A percentile compares a stretch with the other conserved stretches of the same genome.
phyloP scores from a whole-genome alignment of 2,797 vertebrate genomes.

The Aulostomus chinensis region DNA sequence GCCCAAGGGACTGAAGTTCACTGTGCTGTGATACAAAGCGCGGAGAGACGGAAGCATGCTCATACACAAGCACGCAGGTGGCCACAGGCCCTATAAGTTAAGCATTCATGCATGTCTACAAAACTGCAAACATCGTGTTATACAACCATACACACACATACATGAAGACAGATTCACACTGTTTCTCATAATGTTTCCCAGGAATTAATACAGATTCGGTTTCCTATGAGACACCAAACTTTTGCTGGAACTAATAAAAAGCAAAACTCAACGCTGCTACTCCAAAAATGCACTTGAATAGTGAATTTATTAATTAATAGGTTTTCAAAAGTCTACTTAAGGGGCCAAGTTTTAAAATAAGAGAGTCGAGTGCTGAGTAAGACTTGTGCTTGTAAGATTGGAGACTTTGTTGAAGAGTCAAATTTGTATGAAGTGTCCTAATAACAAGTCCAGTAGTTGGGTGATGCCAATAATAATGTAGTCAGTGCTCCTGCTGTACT shows the following conservation, averaged over 20 bases:
- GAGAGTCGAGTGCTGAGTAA: slow-evolving; percentile 21
- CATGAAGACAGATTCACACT: neutral
- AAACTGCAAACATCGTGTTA: slow-evolving; percentile 2
- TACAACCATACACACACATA: neutral
- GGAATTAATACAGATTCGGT: too few relatives aligned
- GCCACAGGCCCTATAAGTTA: slow-evolving; percentile 5
- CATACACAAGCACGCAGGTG: slow-evolving; percentile 14
- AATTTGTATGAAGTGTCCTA: slow-evolving; percentile 59
- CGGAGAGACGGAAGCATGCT: slow-evolving; percentile 19
- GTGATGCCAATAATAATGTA: slow-evolving; percentile 66
- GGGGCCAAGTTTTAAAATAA: slow-evolving; percentile 36
- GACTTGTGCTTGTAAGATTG: slow-evolving; percentile 22
- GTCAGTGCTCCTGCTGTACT: slow-evolving; percentile 47
- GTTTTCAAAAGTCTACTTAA: slow-evolving; percentile 1
- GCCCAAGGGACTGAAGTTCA: slow-evolving; percentile 71
- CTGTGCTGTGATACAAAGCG: slow-evolving; percentile 68
- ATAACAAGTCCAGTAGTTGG: slow-evolving; percentile 54
- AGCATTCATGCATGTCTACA: neutral
- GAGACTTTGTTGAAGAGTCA: slow-evolving; percentile 41
- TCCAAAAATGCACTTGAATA: too few relatives aligned
- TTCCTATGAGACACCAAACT: too few relatives aligned
- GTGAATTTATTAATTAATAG: too few relatives aligned
- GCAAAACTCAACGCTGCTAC: too few relatives aligned
- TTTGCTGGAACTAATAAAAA: too few relatives aligned
- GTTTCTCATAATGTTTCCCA: too few relatives aligned